A percentile compares a stretch with the other conserved stretches of the same genome.
Conservation (phyloP, 2,888 invertebrate species). For the Polyploca ridens region DNA sequence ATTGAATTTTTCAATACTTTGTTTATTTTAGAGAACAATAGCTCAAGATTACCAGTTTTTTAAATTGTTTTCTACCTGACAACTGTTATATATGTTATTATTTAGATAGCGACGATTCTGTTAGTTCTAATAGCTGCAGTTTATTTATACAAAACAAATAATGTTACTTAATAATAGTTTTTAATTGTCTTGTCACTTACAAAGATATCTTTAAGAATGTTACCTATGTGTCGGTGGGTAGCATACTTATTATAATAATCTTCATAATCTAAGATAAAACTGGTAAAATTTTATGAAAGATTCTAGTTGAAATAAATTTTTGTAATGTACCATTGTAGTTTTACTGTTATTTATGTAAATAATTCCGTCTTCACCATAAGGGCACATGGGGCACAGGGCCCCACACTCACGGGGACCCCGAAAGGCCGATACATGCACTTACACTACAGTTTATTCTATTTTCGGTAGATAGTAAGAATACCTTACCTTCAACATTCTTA, state of each 20-base stretch:
- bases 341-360: slow-evolving; percentile 30
- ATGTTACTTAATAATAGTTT: slow-evolving; percentile 66
- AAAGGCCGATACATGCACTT: no score
- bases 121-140: slow-evolving; percentile 26
- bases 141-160: slow-evolving; percentile 40
- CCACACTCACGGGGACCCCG: no score
- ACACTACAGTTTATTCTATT: no score
- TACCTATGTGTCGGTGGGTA: slow-evolving; percentile 21
- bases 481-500: no score
- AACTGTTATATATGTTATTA: slow-evolving; percentile 38
- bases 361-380: no score
- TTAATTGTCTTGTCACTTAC: slow-evolving; percentile 40
- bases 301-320: slow-evolving; percentile 78
- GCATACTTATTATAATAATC: slow-evolving; percentile 35
- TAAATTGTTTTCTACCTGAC: slow-evolving; percentile 31
- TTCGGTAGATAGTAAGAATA: no score
- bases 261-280: slow-evolving; percentile 56
- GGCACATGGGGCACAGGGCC: no score
- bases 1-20: slow-evolving; percentile 20
- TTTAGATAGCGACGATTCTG: neutral
- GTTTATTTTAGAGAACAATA: slow-evolving; percentile 33
- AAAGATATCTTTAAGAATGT: slow-evolving; percentile 16
- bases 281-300: slow-evolving; percentile 66
- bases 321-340: slow-evolving; percentile 61
- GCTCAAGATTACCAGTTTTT: slow-evolving; percentile 37